A percentile compares a stretch with the other conserved stretches of the same genome.
These are phyloP conservation scores for Pycnomerus fuliginosus DNA, from an alignment of 2,888 invertebrate genomes.

Conservation along the genomic window DNA sequence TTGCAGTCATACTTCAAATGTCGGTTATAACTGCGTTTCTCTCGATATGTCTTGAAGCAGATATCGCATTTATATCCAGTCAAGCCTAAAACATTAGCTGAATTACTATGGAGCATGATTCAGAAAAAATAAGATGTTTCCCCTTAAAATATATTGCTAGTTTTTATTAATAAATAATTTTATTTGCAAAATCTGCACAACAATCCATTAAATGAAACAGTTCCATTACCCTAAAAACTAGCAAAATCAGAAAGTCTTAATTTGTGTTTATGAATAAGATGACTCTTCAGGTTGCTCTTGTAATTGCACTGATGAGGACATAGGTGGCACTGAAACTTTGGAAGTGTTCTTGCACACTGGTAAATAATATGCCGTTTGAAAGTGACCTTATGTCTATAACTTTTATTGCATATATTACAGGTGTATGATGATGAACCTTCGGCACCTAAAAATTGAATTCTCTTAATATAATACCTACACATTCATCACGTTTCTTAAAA, in stretches of 20 bases:
- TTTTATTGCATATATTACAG: slow-evolving; percentile 24
- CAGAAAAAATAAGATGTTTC: no score
- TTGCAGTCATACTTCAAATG: not conserved
- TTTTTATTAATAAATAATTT: no score
- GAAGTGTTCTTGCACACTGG: slow-evolving; percentile 25
- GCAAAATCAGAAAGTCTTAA: not conserved
- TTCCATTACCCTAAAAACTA: no score
- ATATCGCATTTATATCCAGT: not conserved
- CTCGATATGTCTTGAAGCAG: not conserved
- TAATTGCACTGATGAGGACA: slow-evolving; percentile 31
- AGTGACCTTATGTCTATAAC: slow-evolving; percentile 21
- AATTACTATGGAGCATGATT: no score
- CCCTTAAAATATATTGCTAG: no score
- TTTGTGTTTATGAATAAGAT: slow-evolving; percentile 30
- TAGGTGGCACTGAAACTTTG: slow-evolving; percentile 29
- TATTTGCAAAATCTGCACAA: no score
- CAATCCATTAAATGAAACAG: not conserved
- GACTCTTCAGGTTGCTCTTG: slow-evolving; percentile 34
- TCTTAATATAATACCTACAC: no score
- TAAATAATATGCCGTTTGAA: slow-evolving; percentile 24
- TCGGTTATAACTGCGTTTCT: not conserved
- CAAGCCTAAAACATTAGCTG: no score
- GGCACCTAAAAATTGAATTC: no score
- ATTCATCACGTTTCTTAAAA: no score
- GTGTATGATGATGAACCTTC: no score